Evolutionary conservation across 1,140 invertebrate genomes (phyloP).

Genomic region (Heliothis virescens): DNA sequence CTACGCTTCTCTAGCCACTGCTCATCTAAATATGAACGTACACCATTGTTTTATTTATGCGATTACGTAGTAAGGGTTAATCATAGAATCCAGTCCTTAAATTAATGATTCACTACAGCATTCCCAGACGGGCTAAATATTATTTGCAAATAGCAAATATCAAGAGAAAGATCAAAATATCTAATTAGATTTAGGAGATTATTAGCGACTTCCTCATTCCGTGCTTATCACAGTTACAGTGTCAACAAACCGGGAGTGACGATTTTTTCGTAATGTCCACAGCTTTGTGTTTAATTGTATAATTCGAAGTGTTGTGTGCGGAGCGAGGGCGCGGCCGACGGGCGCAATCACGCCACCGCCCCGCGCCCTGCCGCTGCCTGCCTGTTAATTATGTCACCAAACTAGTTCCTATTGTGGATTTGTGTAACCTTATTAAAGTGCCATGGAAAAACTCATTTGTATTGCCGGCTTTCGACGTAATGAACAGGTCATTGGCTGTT

Average conservation of each 20-base stretch:
- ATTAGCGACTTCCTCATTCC: neutral
- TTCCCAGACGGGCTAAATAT: neutral
- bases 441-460: neutral
- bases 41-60: constrained; percentile 37
- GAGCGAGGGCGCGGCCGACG: constrained; percentile 58
- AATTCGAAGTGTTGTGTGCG: constrained; percentile 47
- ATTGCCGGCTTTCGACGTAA: no score
- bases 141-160: neutral
- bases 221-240: constrained; percentile 31
- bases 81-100: neutral
- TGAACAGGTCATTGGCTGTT: no score
- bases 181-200: neutral
- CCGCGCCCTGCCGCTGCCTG: constrained; percentile 58
- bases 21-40: constrained; percentile 45
- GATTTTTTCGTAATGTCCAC: constrained; percentile 17
- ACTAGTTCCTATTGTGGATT: constrained; percentile 50
- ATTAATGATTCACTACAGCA: no score
- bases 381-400: constrained; percentile 71
- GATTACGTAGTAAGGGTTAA: neutral
- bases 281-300: constrained; percentile 53
- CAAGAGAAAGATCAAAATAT: neutral
- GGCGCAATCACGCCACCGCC: constrained; percentile 73
- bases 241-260: constrained; percentile 26
- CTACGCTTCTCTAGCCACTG: constrained; percentile 21
- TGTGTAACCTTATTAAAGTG: constrained; percentile 10